Conservation (phyloP, 2,888 invertebrate species). For the Xestobium rufovillosum region DNA sequence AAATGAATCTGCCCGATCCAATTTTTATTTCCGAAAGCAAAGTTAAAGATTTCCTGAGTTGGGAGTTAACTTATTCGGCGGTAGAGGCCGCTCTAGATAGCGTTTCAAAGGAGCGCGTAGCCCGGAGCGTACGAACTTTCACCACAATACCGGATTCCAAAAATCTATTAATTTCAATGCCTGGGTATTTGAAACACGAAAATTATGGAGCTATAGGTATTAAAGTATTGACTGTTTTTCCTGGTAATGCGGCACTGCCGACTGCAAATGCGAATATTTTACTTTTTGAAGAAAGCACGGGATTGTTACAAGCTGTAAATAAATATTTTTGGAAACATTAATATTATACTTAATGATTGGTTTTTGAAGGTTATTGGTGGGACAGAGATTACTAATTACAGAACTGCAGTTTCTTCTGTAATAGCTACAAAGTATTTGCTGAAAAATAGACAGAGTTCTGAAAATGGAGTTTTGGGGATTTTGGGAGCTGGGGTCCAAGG, state of each 20-base stretch:
- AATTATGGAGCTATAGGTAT: constrained; percentile 39
- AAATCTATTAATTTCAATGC: constrained; percentile 42
- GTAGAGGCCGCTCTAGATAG: constrained; percentile 42
- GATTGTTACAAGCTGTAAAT: constrained; percentile 41
- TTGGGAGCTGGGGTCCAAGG: constrained; percentile 51
- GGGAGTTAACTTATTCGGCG: constrained; percentile 40
- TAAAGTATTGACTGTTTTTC: constrained; percentile 45
- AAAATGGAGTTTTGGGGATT: constrained; percentile 39
- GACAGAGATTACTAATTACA: constrained; percentile 49
- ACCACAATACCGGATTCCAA: constrained; percentile 27
- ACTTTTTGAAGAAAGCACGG: constrained; percentile 42
- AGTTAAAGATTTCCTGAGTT: constrained; percentile 38
- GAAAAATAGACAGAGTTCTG: constrained; percentile 26
- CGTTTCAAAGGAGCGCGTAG: constrained; percentile 29
- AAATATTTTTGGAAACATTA: no score
- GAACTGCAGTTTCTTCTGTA: constrained; percentile 52
- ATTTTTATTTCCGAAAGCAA: constrained; percentile 35
- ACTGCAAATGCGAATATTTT: constrained; percentile 44
- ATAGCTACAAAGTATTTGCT: constrained; percentile 49
- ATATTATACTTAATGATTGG: no score
- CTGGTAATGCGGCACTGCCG: constrained; percentile 33
- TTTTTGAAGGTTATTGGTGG: constrained; percentile 48
- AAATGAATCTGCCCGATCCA: background rate
- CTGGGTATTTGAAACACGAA: constrained; percentile 40
- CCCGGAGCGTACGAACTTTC: constrained; percentile 36